Base-by-base conservation (phyloP, 2,888 invertebrate genomes). In the Dyspetes luteomarginatus region DNA sequence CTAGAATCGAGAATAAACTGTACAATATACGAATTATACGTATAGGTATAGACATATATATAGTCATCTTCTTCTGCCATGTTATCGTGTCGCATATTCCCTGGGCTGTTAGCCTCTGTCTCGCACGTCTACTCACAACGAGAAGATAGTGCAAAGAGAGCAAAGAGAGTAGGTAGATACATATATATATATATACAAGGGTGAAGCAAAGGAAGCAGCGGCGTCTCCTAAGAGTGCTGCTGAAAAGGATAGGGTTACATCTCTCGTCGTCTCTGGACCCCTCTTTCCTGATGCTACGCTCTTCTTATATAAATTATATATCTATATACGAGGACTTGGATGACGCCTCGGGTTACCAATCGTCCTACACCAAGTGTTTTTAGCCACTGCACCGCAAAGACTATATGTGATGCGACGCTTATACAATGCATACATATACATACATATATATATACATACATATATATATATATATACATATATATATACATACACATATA, bases 301-400 rank as follows among this genome's bases (percentile, higher is more conserved):
- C 62, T n/a, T 24, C 62, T 64, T 45, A 68, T n/a, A 22, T 55
- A 15, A 28, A 52, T 56, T 22, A 9, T 43, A 28, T 28, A 55
- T 30, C 3, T 50, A 41, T 62, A 19, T 62, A 28, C 83, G 56
- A n/a, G 2, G 45, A 24, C 28, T 24, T 56, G 52, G 71, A 36
- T 86, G 86, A 88, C 87, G 89, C 88, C 85, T 90, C 90, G 82
- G 87, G 89, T 90, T 90, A 89, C 89, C 86, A 86, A 85, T 83
- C 85, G 85, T 83, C 87, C 89, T 89, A 17, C 36, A 87, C 88
- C 88, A 86, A 88, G 87, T 90, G 88, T 90, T 81, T 90, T 90
- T 85, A 85, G 83, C 76, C 72, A 76, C 80, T 74, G 71, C 68
- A 75, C 50, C 50, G 79, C 74, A 19, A 48, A 41, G 69, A 73